Percentiles rank a stretch among this genome's conserved stretches.
Evolutionary conservation across 2,888 invertebrate species (phyloP).

Genomic region (Stenchaetothrips biformis): DNA sequence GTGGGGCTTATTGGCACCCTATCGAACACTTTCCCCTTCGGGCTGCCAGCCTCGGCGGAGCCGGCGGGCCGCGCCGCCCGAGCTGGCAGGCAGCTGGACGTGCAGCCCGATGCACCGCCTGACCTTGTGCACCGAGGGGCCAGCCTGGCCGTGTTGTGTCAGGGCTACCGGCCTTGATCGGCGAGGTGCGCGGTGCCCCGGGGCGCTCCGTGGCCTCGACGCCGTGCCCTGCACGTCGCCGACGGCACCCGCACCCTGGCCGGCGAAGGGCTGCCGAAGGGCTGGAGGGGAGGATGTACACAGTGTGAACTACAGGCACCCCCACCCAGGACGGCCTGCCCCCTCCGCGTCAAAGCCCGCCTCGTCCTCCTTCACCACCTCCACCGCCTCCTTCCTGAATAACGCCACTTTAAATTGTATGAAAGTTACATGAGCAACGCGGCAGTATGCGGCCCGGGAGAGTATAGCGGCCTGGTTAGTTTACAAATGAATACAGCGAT

Average conservation of each 20-base stretch:
- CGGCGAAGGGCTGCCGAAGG: not conserved
- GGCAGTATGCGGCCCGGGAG: constrained; percentile 39
- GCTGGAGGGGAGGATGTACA: constrained; percentile 20
- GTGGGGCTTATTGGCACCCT: constrained; percentile 29
- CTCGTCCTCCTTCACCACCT: constrained; percentile 25
- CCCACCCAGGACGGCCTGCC: not conserved
- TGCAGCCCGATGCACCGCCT: not conserved
- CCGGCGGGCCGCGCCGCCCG: not conserved
- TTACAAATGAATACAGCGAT: constrained; percentile 68
- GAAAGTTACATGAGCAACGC: constrained; percentile 56
- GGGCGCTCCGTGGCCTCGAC: too few relatives aligned
- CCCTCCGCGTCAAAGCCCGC: not conserved
- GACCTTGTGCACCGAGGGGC: not conserved
- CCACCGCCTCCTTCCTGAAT: constrained; percentile 25
- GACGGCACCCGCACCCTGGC: too few relatives aligned
- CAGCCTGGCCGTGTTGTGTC: too few relatives aligned
- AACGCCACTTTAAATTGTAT: constrained; percentile 52
- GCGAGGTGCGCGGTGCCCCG: too few relatives aligned
- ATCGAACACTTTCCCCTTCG: constrained; percentile 27
- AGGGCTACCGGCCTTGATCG: too few relatives aligned
- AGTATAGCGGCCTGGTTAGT: constrained; percentile 49
- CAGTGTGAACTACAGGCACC: not conserved
- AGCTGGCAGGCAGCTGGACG: not conserved
- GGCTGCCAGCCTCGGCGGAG: not conserved
- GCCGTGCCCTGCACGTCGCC: too few relatives aligned